Evolutionary conservation across 2,113 vertebrate genomes (phyloP).

Genomic region (Epinephelus fuscoguttatus): DNA sequence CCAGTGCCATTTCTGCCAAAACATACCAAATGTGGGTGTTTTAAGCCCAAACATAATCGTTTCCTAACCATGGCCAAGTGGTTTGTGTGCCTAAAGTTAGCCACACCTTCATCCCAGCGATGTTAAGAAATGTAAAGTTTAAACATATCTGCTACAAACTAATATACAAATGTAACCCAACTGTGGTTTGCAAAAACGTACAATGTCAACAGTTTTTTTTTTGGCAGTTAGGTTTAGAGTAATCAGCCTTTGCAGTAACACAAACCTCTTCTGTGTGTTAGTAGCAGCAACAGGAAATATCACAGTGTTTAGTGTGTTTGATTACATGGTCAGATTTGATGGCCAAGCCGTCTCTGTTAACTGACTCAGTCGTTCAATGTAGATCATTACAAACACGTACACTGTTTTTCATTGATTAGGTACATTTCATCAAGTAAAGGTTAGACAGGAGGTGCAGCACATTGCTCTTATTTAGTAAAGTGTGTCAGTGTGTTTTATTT

Average conservation of each 20-base stretch:
- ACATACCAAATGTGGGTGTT: too few relatives aligned
- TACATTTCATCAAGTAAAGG: background rate
- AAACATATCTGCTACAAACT: too few relatives aligned
- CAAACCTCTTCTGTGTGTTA: background rate
- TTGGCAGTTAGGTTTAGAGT: too few relatives aligned
- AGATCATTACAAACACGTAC: background rate
- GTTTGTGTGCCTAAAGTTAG: too few relatives aligned
- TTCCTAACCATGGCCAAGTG: too few relatives aligned
- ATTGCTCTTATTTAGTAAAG: conserved; percentile 9
- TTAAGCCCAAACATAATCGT: too few relatives aligned
- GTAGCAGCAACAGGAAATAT: conserved; percentile 5
- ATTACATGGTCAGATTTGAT: background rate
- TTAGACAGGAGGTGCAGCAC: background rate
- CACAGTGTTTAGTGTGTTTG: conserved; percentile 7
- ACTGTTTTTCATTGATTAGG: background rate
- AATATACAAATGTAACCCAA: too few relatives aligned
- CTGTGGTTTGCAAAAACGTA: too few relatives aligned
- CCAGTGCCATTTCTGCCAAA: too few relatives aligned
- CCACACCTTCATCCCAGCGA: too few relatives aligned
- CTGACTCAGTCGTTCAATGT: background rate
- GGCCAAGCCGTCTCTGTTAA: background rate
- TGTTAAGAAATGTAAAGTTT: too few relatives aligned
- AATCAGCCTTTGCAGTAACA: background rate
- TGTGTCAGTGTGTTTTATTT: conserved; percentile 25
- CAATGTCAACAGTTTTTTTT: too few relatives aligned